Conservation (phyloP, 2,113 vertebrate species). For the Cebidichthys violaceus region DNA sequence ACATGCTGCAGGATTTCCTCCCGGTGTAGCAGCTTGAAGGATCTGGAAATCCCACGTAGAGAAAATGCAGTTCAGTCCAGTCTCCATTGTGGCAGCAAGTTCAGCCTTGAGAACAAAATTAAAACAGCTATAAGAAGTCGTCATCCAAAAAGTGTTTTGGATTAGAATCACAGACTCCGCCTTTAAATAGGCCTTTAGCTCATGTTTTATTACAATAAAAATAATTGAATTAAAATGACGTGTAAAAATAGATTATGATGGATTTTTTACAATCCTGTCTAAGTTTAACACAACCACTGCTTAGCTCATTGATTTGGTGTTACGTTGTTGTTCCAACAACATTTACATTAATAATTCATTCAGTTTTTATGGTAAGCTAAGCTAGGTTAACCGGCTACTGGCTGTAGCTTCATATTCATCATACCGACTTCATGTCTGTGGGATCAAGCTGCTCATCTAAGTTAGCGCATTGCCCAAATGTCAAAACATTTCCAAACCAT, state of each 20-base stretch:
- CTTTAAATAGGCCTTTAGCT: no score
- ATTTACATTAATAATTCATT: background rate
- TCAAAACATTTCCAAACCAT: background rate
- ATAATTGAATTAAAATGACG: no score
- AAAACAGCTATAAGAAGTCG: background rate
- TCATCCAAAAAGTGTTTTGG: no score
- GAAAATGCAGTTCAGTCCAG: background rate
- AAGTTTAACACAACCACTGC: background rate
- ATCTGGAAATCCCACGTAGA: background rate
- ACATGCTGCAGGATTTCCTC: background rate
- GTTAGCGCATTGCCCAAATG: background rate
- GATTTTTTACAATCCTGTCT: no score
- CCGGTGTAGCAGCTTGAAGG: background rate
- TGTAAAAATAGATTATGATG: no score
- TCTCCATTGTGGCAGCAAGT: background rate
- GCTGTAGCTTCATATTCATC: background rate
- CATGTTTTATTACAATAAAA: no score
- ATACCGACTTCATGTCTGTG: background rate
- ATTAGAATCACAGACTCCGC: no score
- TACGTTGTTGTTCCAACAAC: background rate
- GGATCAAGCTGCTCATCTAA: background rate
- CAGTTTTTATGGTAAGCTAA: background rate
- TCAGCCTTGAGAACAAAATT: background rate
- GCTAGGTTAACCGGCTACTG: background rate
- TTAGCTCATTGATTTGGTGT: background rate